These are phyloP conservation scores for Ceratina japonica DNA, from an alignment of 1,140 invertebrate species.

Conservation along the genomic window DNA sequence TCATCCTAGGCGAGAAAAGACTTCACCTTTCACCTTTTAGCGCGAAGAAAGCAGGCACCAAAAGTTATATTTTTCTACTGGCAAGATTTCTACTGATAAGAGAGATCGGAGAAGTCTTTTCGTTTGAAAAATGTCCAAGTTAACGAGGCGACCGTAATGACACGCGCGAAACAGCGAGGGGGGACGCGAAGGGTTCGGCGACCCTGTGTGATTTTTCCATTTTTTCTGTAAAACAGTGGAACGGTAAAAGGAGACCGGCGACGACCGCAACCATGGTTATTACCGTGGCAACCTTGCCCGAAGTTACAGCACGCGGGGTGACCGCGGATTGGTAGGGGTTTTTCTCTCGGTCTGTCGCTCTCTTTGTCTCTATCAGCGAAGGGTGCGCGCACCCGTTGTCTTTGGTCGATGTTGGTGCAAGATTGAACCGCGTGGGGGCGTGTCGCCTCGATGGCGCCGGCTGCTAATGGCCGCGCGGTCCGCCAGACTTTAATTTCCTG, in stretches of 20 bases:
- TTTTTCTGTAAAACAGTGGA: constrained; percentile 17
- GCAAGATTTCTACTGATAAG: too few species aligned
- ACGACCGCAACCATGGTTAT: constrained; percentile 39
- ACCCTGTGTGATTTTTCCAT: neutral
- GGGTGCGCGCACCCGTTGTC: constrained; percentile 69
- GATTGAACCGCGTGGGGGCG: constrained; percentile 76
- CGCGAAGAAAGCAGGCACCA: too few species aligned
- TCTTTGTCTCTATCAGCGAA: constrained; percentile 47
- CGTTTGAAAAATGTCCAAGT: neutral
- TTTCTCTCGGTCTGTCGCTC: constrained; percentile 41
- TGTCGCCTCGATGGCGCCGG: constrained; percentile 80
- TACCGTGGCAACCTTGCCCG: constrained; percentile 43
- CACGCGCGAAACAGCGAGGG: neutral
- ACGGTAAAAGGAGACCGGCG: constrained; percentile 12
- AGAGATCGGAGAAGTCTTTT: too few species aligned
- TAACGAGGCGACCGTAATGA: neutral
- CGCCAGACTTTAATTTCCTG: constrained; percentile 81
- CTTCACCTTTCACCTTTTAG: constrained; percentile 62
- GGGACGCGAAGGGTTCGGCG: neutral
- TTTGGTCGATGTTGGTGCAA: constrained; percentile 73
- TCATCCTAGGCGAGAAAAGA: constrained; percentile 48
- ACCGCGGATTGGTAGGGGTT: constrained; percentile 67
- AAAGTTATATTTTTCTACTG: too few species aligned
- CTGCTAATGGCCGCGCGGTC: constrained; percentile 79
- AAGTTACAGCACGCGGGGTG: constrained; percentile 37